phyloP scores from a whole-genome alignment of 2,113 vertebrate genomes.

The Solenodon paradoxus region DNA sequence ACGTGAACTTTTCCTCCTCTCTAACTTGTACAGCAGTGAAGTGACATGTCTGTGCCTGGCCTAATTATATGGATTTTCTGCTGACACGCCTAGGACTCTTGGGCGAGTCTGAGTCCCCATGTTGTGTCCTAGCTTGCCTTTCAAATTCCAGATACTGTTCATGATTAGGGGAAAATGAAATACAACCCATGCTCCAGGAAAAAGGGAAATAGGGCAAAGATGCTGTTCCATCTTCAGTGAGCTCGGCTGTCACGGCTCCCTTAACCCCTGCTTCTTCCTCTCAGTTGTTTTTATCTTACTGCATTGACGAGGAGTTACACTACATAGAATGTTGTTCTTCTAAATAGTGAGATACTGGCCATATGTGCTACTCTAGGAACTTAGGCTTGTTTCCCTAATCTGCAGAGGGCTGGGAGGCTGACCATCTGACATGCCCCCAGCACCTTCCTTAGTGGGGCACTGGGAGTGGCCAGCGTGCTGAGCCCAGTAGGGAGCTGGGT shows the following conservation, averaged over 20 bases:
- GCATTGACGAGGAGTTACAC: background rate
- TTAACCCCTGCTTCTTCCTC: no score
- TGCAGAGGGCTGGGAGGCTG: background rate
- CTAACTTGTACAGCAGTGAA: background rate
- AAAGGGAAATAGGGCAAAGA: background rate
- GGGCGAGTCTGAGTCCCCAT: background rate
- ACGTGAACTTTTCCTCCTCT: background rate
- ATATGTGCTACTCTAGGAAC: background rate
- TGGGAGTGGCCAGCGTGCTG: background rate
- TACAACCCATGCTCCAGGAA: background rate
- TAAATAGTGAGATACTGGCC: no score
- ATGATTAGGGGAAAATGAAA: background rate
- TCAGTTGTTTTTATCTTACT: background rate
- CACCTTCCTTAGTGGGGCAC: fast-evolving
- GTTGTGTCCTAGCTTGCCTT: conserved; percentile 12
- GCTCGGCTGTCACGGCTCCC: background rate
- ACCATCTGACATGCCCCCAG: background rate
- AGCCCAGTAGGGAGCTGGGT: background rate
- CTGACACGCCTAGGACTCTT: background rate
- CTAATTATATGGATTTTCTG: background rate
- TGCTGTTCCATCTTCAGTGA: background rate
- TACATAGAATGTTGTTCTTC: no score
- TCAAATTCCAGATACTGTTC: background rate
- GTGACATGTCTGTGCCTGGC: background rate
- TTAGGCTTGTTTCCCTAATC: background rate